Evolutionary conservation across 2,113 vertebrate genomes (phyloP).

Genomic region (Sceloporus undulatus): DNA sequence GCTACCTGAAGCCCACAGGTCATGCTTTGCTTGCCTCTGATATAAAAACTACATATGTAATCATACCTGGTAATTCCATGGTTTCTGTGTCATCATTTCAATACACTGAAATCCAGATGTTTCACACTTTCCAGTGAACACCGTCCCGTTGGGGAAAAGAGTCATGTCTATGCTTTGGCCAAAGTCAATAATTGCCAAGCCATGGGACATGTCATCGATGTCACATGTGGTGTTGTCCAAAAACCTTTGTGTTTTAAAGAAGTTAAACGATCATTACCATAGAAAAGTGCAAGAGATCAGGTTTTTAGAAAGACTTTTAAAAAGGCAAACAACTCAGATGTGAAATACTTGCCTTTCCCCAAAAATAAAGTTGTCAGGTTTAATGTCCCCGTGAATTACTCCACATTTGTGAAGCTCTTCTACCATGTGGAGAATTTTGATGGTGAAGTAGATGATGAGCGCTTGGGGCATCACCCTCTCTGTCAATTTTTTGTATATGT

Average conservation of each 20-base stretch:
- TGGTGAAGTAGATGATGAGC: conserved; percentile 87
- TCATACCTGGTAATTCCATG: conserved; percentile 94
- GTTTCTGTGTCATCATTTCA: conserved; percentile 91
- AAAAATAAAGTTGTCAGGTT: conserved; percentile 95
- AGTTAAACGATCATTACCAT: accelerated
- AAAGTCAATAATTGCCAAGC: conserved; percentile 90
- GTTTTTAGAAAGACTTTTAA: accelerated
- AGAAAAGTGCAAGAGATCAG: accelerated
- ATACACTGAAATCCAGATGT: conserved; percentile 95
- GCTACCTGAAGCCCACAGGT: too few relatives aligned
- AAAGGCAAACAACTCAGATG: not conserved
- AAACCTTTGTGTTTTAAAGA: conserved; percentile 79
- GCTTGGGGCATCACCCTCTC: conserved; percentile 92
- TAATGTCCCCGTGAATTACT: conserved; percentile 94
- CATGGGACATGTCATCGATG: conserved; percentile 82
- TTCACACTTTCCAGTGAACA: conserved; percentile 87
- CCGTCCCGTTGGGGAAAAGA: conserved; percentile 88
- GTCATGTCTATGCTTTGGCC: conserved; percentile 96
- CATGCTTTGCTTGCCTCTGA: not conserved
- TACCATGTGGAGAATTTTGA: conserved; percentile 90
- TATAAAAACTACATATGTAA: not conserved
- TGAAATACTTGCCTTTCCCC: conserved; percentile 82
- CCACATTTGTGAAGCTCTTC: conserved; percentile 85
- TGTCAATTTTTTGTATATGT: conserved; percentile 86
- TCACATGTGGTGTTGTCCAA: conserved; percentile 82